A percentile compares a stretch with the other conserved stretches of the same genome.
Conservation (phyloP, 2,113 vertebrate species). For the Riparia riparia region DNA sequence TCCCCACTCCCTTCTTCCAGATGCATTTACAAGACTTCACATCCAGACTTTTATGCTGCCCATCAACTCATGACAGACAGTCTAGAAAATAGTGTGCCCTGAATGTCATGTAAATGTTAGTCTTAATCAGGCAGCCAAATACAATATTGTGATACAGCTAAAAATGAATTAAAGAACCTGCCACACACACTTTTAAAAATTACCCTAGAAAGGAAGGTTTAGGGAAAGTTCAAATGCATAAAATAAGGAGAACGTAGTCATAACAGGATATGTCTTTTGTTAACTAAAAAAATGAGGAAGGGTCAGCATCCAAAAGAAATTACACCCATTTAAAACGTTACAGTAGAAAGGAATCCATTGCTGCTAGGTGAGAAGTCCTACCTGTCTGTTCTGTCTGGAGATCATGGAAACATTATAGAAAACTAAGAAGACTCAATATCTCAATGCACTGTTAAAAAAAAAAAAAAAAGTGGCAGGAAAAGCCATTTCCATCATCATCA, state of each 20-base stretch:
- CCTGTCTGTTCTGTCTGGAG: background rate
- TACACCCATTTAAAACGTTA: background rate
- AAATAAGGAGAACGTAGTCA: conserved; percentile 12
- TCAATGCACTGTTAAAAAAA: background rate
- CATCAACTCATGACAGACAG: conserved; percentile 62
- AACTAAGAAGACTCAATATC: background rate
- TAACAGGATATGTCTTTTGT: conserved; percentile 41
- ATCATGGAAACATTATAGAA: background rate
- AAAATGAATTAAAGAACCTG: conserved; percentile 66
- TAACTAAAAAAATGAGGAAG: conserved; percentile 7
- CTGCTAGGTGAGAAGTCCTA: background rate
- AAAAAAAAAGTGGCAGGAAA: background rate
- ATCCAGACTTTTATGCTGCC: conserved; percentile 30
- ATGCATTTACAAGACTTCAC: conserved; percentile 33
- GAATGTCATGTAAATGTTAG: conserved; percentile 71
- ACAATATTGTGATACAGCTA: conserved; percentile 63
- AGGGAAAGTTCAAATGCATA: conserved; percentile 51
- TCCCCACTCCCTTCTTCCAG: background rate
- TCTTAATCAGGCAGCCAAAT: conserved; percentile 65
- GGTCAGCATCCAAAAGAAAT: background rate
- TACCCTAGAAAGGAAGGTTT: conserved; percentile 44
- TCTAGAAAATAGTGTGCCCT: conserved; percentile 46
- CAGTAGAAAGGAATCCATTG: background rate
- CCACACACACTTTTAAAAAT: background rate
- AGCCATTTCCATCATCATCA: background rate